phyloP scores from a whole-genome alignment of 2,888 invertebrate species.

The Habroteleia sp. region DNA sequence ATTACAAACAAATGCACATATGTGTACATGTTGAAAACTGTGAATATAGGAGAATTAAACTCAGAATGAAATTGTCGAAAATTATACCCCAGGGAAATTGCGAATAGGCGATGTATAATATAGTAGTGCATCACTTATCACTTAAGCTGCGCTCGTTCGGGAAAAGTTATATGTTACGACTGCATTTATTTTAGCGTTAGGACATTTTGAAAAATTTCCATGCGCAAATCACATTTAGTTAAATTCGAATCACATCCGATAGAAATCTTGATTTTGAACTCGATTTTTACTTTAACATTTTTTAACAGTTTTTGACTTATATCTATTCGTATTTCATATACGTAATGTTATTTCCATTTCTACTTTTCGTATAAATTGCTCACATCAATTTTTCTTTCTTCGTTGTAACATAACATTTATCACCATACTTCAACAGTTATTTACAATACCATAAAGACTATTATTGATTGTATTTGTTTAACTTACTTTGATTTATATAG shows the following conservation, averaged over 20 bases:
- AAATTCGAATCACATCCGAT: constrained; percentile 37
- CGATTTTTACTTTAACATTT: constrained; percentile 1
- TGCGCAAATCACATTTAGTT: constrained; percentile 39
- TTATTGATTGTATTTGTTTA: too few species aligned
- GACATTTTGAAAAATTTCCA: constrained; percentile 39
- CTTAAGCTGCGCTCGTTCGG: constrained; percentile 43
- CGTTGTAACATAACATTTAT: too few species aligned
- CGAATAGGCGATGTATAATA: constrained; percentile 28
- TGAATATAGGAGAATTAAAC: constrained; percentile 21
- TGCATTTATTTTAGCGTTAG: constrained; percentile 21
- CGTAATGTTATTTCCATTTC: background rate
- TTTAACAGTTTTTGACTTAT: constrained; percentile 5
- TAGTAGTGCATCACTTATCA: constrained; percentile 56
- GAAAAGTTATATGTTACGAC: constrained; percentile 44
- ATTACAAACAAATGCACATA: constrained; percentile 1
- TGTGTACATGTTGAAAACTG: constrained; percentile 12
- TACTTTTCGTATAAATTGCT: too few species aligned
- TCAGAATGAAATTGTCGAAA: constrained; percentile 26
- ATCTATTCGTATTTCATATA: constrained; percentile 4
- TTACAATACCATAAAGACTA: too few species aligned
- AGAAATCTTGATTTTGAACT: constrained; percentile 35
- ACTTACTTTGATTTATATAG: too few species aligned
- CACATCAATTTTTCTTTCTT: too few species aligned
- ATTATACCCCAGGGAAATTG: constrained; percentile 47
- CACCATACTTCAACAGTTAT: too few species aligned